Base-by-base conservation (phyloP, 23 tunicate genomes). In the Trididemnum clinides region DNA sequence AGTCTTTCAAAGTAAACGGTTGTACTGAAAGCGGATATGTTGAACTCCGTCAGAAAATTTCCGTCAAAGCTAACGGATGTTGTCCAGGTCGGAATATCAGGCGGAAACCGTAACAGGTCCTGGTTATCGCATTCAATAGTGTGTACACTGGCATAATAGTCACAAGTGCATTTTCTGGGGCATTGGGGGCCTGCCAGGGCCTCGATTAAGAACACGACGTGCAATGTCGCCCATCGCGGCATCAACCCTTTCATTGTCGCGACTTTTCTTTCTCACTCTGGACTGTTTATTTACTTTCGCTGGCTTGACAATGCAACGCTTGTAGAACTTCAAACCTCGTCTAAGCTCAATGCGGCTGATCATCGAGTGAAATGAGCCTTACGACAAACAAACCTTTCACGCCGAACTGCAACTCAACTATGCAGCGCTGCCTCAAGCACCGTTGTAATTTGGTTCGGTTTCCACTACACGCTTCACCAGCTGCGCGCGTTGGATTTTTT, bases 71-170 rank as follows among this genome's bases (percentile, higher is more conserved):
- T 84, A 36, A 94, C 2, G 29, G 51, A 30, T 0, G 98, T 94
- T 0, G 94, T 94, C 98, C 98, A 94, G 59, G 91, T 89, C 25
- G 98, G 98, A 18, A 94, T 94, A 28, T 63, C 64, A 18, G 21
- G 26, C 12, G 92, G 93, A 34, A 94, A 33, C 20, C 50, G 29
- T 10, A 28, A 22, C 3, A 94, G 34, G 5, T 86, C 90, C 50
- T 83, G 88, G 59, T 81, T 89, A 51, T 82, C 71, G 69, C 98
- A 94, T 51, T 89, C 92, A 23, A 86, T 76, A n/a, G 86, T 51
- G 69, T 94, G 98, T 20, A 51, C 80, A 20, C 83, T 32, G 20
- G 84, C 82, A 77, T 89, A 85, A 64, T 94, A 81, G 33, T 82
- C 90, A 37, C 98, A 94, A 1, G 44, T 65, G 85, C 98, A 94